Evolutionary conservation across 2,797 vertebrate genomes (phyloP), one percentile per base, ranked within the genome.

Genomic region (Merluccius polli): DNA sequence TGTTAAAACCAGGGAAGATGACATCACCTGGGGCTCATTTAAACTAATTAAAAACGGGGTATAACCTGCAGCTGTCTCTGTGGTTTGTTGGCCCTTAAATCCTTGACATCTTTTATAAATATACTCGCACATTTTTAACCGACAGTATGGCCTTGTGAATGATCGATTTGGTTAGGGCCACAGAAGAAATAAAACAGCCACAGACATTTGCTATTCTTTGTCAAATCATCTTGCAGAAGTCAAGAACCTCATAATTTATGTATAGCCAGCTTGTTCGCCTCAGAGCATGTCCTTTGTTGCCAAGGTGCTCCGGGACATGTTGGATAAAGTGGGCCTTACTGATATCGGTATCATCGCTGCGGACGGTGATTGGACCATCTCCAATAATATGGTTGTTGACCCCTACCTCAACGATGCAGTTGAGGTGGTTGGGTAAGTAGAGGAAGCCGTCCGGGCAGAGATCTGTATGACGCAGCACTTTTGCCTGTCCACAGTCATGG

Each of bases 381-480:
- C 95, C 70, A 89, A 81, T 0, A 88, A 89, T 77, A 86, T 96
- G 92, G 48, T 90, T 80, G 65, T 85, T 85, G 96, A 97, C 92
- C 90, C 94, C 0, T 90, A 92, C 89, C 95, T 97, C 81, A 93
- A 92, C 86, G 90, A 93, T 79, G 93, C 94, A 79, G 84, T 97
- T 89, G 85, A 94, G 78, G 89, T 96, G 85, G 93, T 97, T 78
- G 96, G 96, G 96, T 97, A 93, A 95, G 95, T 95, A 91, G 65
- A 75, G 31, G 5, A 12, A 1, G 71, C 6, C 21, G 13, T 21
- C 16, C 7, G 15, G 63, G 2, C 29, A 27, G 11, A 33, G 68
- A 70, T 33, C 4, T 10, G 8, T 16, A 21, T 30, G 10, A 10
- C 30, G 16, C 13, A 32, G 31, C 68, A 21, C 30, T 70, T 65